Conservation (phyloP, 2,797 vertebrate genomes). For the Diglossa cyanea region DNA sequence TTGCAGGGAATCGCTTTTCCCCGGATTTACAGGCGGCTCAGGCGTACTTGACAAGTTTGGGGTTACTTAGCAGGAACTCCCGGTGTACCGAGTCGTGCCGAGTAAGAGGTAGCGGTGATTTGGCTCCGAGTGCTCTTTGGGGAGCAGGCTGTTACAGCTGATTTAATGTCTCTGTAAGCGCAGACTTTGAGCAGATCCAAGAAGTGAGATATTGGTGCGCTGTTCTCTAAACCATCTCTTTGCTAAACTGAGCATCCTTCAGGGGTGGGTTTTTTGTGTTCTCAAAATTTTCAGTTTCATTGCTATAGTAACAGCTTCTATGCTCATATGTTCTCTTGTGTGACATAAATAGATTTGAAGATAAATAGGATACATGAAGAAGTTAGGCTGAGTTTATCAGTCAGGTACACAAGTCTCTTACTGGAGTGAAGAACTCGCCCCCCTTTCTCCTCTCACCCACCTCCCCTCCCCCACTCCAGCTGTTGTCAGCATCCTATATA, state of each 20-base stretch:
- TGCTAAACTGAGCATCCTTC: slow-evolving; percentile 53
- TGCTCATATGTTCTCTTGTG: slow-evolving; percentile 66
- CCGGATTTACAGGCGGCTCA: background rate
- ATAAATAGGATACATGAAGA: slow-evolving; percentile 61
- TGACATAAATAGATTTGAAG: slow-evolving; percentile 69
- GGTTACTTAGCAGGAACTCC: background rate
- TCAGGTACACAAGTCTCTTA: slow-evolving; percentile 48
- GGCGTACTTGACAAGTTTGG: background rate
- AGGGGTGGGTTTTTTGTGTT: slow-evolving; percentile 45
- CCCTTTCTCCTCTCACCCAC: background rate
- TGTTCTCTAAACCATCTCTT: slow-evolving; percentile 28
- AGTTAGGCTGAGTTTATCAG: slow-evolving; percentile 8
- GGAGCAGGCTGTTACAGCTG: background rate
- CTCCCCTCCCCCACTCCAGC: background rate
- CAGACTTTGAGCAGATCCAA: background rate
- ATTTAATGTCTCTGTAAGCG: background rate
- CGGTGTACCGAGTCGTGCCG: background rate
- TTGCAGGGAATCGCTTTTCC: background rate
- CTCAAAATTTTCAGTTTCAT: slow-evolving; percentile 67
- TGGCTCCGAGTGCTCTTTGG: background rate
- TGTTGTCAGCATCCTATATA: background rate
- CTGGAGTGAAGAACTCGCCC: background rate
- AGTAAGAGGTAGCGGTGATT: background rate
- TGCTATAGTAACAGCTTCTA: slow-evolving; percentile 74
- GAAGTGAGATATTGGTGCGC: slow-evolving; percentile 17